phyloP scores from a whole-genome alignment of 1,140 invertebrate species.

The Zaprionus davidi region DNA sequence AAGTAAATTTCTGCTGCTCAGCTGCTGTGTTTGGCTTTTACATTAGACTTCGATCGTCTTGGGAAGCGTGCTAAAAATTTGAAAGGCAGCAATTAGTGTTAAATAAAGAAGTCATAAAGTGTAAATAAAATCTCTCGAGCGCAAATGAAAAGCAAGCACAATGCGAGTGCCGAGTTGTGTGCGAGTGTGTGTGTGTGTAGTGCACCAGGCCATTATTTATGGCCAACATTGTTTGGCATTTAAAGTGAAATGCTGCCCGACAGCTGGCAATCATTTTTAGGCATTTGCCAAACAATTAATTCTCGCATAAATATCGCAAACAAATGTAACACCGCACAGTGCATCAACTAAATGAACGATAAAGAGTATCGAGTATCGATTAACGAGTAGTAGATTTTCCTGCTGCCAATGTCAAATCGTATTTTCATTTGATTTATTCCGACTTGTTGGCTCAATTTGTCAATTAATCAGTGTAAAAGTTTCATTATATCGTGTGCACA shows the following conservation, averaged over 20 bases:
- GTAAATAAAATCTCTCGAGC: constrained; percentile 71
- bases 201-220: constrained; percentile 63
- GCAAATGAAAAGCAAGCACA: constrained; percentile 69
- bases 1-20: constrained; percentile 8
- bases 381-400: constrained; percentile 11
- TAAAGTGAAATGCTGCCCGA: constrained; percentile 48
- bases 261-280: constrained; percentile 59
- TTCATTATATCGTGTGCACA: background rate
- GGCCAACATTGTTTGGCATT: constrained; percentile 65
- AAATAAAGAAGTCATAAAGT: constrained; percentile 80
- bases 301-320: constrained; percentile 60
- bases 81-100: constrained; percentile 74
- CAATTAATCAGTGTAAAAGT: constrained; percentile 57
- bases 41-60: constrained; percentile 34
- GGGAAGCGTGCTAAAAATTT: constrained; percentile 26
- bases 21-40: constrained; percentile 19
- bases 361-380: constrained; percentile 4
- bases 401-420: constrained; percentile 15
- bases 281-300: constrained; percentile 66
- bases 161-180: constrained; percentile 2
- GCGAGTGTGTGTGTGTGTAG: background rate
- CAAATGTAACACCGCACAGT: constrained; percentile 27
- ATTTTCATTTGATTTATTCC: constrained; percentile 37
- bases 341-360: constrained; percentile 22
- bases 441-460: constrained; percentile 37